Evolutionary conservation across 2,797 vertebrate genomes (phyloP).

Genomic region (Gorsachius magnificus): DNA sequence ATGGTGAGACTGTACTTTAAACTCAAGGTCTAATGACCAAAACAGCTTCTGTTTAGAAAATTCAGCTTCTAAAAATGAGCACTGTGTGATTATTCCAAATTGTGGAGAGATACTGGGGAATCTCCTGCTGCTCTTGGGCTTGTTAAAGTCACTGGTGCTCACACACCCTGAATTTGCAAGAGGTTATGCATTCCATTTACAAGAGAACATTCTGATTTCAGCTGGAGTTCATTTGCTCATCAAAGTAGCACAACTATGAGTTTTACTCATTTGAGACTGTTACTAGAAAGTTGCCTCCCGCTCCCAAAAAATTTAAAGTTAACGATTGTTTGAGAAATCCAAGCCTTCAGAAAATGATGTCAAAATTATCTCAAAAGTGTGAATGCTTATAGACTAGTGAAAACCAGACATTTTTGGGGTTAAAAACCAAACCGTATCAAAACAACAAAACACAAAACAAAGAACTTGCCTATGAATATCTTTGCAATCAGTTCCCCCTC

Average conservation of each 20-base stretch:
- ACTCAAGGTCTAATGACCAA: conserved; percentile 8
- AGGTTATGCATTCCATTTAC: conserved; percentile 33
- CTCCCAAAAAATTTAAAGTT: conserved; percentile 15
- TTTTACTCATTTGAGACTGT: conserved; percentile 52
- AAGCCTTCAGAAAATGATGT: neutral
- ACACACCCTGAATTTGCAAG: conserved; percentile 12
- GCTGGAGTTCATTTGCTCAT: conserved; percentile 45
- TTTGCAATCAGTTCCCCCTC: neutral
- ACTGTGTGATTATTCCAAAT: conserved; percentile 36
- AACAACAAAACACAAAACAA: neutral
- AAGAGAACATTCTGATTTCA: conserved; percentile 67
- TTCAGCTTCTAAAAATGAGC: conserved; percentile 21
- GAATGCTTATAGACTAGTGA: neutral
- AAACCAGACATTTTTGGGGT: neutral
- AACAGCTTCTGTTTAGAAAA: conserved; percentile 20
- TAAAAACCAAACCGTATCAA: neutral
- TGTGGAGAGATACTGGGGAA: neutral
- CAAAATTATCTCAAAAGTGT: conserved; percentile 14
- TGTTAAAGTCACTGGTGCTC: conserved; percentile 23
- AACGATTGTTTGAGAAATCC: conserved; percentile 49
- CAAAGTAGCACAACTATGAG: conserved; percentile 21
- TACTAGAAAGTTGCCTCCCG: conserved; percentile 50
- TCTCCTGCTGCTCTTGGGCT: conserved; percentile 36
- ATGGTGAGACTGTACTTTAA: conserved; percentile 11
- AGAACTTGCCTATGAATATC: neutral